These are phyloP conservation scores for Notarius quadriscutis DNA, from an alignment of 2,113 vertebrate species.

Conservation along the genomic window DNA sequence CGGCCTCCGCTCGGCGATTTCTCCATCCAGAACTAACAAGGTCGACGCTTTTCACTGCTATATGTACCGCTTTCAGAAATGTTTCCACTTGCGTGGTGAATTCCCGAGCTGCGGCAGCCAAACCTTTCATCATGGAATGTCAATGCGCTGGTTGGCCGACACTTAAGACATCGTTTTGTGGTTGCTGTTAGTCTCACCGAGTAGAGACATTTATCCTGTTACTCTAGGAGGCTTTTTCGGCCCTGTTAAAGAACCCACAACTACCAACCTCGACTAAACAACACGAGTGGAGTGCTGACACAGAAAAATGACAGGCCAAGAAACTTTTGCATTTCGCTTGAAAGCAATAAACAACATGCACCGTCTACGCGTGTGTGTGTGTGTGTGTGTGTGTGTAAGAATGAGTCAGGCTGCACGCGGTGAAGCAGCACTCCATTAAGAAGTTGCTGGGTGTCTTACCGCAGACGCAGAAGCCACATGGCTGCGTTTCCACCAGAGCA, in stretches of 20 bases:
- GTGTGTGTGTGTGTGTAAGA: background rate
- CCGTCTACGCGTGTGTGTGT: background rate
- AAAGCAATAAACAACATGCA: conserved; percentile 10
- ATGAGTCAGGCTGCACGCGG: background rate
- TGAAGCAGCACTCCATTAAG: conserved; percentile 9
- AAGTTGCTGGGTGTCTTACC: conserved; percentile 23
- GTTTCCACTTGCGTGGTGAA: conserved; percentile 37
- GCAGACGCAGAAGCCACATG: conserved; percentile 35
- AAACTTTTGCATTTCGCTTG: conserved; percentile 11
- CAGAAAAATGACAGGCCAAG: background rate
- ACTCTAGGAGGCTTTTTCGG: conserved; percentile 3
- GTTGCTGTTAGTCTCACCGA: conserved; percentile 16
- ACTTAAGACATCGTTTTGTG: conserved; percentile 38
- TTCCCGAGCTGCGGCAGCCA: conserved; percentile 17
- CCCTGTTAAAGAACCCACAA: conserved; percentile 20
- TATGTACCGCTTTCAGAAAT: conserved; percentile 1
- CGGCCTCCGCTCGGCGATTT: conserved; percentile 4
- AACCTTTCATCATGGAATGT: conserved; percentile 39
- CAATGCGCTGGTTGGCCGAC: background rate
- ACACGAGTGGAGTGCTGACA: conserved; percentile 17
- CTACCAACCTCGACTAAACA: conserved; percentile 28
- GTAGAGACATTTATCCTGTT: conserved; percentile 30
- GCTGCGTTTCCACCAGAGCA: conserved; percentile 51
- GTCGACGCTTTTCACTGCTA: background rate
- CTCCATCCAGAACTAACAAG: conserved; percentile 21